Base-by-base conservation (phyloP, 64 coral and sea anemone species). In the Dendronephthya gigantea region DNA sequence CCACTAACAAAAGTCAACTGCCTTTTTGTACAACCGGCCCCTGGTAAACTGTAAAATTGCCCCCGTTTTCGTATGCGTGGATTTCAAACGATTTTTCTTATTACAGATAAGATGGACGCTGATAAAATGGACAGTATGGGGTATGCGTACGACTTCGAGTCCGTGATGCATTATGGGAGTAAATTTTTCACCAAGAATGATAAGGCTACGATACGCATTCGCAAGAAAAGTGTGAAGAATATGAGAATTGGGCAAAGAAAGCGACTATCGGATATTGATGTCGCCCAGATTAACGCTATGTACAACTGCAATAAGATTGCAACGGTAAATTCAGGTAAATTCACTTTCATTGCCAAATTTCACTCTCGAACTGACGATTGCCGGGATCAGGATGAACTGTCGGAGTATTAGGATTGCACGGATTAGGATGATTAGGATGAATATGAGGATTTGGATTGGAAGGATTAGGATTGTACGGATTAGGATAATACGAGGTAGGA, bases 161-260 rank as follows among this genome's bases (percentile, higher is more conserved):
- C 92, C 27, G 93, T 97, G 36, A 97, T 97, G 94, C 94, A 97
- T 83, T 97, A 97, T n/a, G 94, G 94, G 0, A 74, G 84, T 9
- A 97, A 91, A 82, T 97, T 93, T 50, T 97, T 93, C 82, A 93
- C 92, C 52, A 91, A 85, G 74, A 97, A 93, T 70, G 87, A 87
- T 1, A 93, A 89, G 55, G 43, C 79, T 1, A 97, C 94, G 0
- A 93, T 97, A 14, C 93, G 89, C 68, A 91, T 97, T 85, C 92
- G 94, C 9, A 97, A 97, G 62, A 84, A 68, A 13, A 89, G 92
- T 35, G 58, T 89, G 29, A 84, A 86, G 19, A 79, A 88, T 6
- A 92, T 91, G 37, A 88, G 85, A 47, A 97, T 97, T 45, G 94
- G 94, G 34, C 94, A 97, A 65, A 87, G 94, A 10, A 91, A 86